These are phyloP conservation scores for Drosophila gaucha DNA, from an alignment of 2,888 invertebrate species.

Conservation along the genomic window DNA sequence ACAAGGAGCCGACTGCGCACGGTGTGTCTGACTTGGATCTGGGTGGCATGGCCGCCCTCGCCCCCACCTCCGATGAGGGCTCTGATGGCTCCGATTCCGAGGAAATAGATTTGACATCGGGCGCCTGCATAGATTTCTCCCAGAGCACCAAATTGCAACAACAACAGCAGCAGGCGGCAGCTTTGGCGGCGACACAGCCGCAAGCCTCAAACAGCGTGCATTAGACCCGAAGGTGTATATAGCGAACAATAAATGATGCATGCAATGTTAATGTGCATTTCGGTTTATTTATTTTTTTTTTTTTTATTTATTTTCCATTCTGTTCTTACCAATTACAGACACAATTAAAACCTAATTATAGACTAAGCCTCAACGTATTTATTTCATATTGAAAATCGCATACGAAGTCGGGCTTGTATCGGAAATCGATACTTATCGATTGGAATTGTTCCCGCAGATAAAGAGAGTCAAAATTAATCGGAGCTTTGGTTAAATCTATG, in stretches of 20 bases:
- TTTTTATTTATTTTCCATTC: slow-evolving; percentile 12
- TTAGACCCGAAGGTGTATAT: slow-evolving; percentile 34
- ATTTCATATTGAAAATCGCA: slow-evolving; percentile 14
- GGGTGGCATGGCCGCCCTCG: slow-evolving; percentile 71
- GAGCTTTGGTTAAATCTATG: too few species aligned
- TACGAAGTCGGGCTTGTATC: not conserved
- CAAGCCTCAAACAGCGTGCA: slow-evolving; percentile 54
- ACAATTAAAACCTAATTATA: slow-evolving; percentile 21
- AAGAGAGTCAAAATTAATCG: too few species aligned
- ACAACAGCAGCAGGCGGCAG: slow-evolving; percentile 36
- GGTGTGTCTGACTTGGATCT: slow-evolving; percentile 58
- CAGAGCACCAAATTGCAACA: slow-evolving; percentile 81
- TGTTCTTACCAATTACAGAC: slow-evolving; percentile 60
- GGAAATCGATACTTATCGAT: slow-evolving; percentile 2
- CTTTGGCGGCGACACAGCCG: slow-evolving; percentile 33
- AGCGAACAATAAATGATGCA: slow-evolving; percentile 31
- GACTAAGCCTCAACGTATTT: not conserved
- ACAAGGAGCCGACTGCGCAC: slow-evolving; percentile 78
- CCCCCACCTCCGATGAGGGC: slow-evolving; percentile 80
- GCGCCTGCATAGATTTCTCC: slow-evolving; percentile 85
- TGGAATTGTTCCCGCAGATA: too few species aligned
- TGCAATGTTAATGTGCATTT: slow-evolving; percentile 44
- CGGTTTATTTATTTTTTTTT: slow-evolving; percentile 21
- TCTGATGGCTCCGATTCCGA: slow-evolving; percentile 84
- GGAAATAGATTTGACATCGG: slow-evolving; percentile 84